Base-by-base conservation (phyloP, 2,888 invertebrate genomes). In the Calameuta idolon region DNA sequence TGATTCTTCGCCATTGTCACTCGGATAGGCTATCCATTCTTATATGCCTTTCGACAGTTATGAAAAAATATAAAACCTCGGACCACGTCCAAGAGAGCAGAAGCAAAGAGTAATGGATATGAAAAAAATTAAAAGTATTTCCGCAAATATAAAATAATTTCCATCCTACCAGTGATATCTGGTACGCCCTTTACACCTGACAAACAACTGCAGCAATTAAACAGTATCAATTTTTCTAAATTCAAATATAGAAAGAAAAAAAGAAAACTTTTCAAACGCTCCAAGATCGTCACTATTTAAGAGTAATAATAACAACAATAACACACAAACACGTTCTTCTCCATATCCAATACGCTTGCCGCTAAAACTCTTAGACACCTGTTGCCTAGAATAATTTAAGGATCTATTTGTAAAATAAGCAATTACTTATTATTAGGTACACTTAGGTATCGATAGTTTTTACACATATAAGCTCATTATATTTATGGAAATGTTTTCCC, bases 391-490 rank as follows among this genome's bases (percentile, higher is more conserved):
- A 71, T 71, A 71, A 71, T 34, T 34, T 71, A 33, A 9, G 71
- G 84, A 86, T 83, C 80, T 83, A 81, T 85, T 85, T 84, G 83
- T 85, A 88, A 90, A 87, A 85, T 85, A 87, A 87, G 89, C 86
- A 85, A 85, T 85, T 86, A 55, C 88, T 90, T 88, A 91, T 79
- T 55, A 86, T 84, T 90, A 90, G 86, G 86, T 91, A 91, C 91
- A 90, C 88, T 90, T 90, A 90, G 87, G 88, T 90, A 90, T 89
- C 87, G 85, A 88, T 90, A 90, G 82, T 87, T 87, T 88, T 90
- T 90, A 91, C 89, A 90, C 85, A 81, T 89, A 90, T 91, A 91
- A 91, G 91, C 91, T 91, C 91, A 91, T 91, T 90, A 91, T 86
- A 89, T 85, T 90, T 89, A 88, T 87, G 88, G 87, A 90, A 91